These are phyloP conservation scores for Pristiophorus japonicus DNA, from an alignment of 2,113 vertebrate genomes.

Conservation along the genomic window DNA sequence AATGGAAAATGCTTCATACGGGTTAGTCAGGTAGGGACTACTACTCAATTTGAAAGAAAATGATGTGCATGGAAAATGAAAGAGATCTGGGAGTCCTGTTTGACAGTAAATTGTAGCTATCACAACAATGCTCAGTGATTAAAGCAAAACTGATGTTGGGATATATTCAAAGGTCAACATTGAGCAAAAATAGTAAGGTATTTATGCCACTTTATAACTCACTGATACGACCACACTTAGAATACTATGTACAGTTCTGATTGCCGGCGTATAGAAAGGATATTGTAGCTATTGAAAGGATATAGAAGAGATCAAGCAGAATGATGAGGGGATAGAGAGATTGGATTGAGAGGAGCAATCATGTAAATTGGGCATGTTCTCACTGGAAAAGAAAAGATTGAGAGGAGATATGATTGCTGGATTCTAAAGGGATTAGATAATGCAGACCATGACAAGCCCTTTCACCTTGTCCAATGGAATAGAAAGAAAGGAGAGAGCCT, in stretches of 20 bases:
- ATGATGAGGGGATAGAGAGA: neutral
- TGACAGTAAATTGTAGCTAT: neutral
- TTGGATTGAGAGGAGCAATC: neutral
- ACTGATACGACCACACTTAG: neutral
- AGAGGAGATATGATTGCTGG: neutral
- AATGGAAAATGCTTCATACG: neutral
- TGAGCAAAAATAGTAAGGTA: neutral
- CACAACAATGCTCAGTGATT: neutral
- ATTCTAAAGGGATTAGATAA: neutral
- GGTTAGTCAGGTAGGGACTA: neutral
- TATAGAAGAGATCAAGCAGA: neutral
- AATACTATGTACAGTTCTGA: neutral
- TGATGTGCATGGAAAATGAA: neutral
- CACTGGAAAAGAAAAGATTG: neutral
- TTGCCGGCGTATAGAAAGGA: neutral
- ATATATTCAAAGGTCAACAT: neutral
- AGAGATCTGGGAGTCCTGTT: neutral
- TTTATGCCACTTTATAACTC: neutral
- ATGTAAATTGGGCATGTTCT: neutral
- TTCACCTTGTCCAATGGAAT: neutral
- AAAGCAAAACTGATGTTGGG: neutral
- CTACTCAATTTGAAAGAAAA: neutral
- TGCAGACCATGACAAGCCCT: neutral
- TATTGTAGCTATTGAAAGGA: neutral
- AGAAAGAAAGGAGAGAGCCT: neutral